Percentiles rank a stretch among this genome's conserved stretches.
These are phyloP conservation scores for Cyrtonyx montezumae DNA, from an alignment of 2,113 vertebrate genomes.

Conservation along the genomic window DNA sequence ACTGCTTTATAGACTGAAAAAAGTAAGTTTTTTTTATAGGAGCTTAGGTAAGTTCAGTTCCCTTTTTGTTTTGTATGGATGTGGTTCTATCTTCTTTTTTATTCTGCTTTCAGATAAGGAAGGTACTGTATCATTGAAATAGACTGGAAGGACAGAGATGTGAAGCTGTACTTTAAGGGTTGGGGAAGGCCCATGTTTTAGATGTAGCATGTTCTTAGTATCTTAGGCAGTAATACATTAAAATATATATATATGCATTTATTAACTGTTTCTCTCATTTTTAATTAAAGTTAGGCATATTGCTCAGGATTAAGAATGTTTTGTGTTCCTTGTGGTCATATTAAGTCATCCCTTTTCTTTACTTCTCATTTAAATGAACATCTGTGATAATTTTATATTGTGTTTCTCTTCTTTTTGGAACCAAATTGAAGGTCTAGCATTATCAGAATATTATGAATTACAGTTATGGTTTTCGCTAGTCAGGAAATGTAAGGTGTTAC, in stretches of 20 bases:
- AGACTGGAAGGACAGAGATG: neutral
- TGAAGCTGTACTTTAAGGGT: neutral
- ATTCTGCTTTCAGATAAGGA: neutral
- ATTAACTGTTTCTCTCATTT: neutral
- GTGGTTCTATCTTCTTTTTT: neutral
- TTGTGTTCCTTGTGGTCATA: neutral
- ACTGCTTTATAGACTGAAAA: neutral
- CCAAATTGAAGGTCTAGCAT: neutral
- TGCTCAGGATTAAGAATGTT: neutral
- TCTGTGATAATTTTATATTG: neutral
- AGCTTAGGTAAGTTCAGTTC: neutral
- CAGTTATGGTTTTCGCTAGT: neutral
- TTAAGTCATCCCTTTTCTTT: neutral
- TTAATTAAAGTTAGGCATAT: neutral
- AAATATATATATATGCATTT: neutral
- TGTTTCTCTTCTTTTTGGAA: neutral
- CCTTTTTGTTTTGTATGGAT: fast-evolving
- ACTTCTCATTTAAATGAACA: neutral
- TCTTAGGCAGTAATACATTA: neutral
- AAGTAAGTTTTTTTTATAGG: neutral
- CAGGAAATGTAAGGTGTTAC: neutral
- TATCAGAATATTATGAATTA: neutral
- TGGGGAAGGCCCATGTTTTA: fast-evolving
- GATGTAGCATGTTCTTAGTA: neutral
- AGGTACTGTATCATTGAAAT: neutral